Evolutionary conservation across 2,797 vertebrate species (phyloP).

Genomic region (Schizothorax lantsangensis): DNA sequence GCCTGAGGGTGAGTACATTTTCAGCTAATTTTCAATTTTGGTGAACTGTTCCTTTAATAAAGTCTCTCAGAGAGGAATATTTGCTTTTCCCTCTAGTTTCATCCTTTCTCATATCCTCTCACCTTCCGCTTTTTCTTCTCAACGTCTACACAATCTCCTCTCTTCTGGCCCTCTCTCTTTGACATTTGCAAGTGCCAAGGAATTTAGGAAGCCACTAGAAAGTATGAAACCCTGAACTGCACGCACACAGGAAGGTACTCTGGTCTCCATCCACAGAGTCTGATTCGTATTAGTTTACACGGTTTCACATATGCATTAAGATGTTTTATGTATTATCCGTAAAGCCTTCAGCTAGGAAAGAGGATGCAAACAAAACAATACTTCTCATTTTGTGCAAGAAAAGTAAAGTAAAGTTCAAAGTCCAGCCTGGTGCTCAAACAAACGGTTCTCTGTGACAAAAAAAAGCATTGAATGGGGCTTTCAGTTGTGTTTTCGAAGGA

Average conservation of each 20-base stretch:
- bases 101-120: conserved; percentile 42
- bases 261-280: background rate
- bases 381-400: conserved; percentile 9
- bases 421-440: background rate
- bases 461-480: conserved; percentile 43
- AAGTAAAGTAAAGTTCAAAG: background rate
- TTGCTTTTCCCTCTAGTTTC: conserved; percentile 28
- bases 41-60: background rate
- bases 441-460: background rate
- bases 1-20: background rate
- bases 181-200: conserved; percentile 55
- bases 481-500: conserved; percentile 28
- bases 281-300: background rate
- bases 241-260: conserved; percentile 11
- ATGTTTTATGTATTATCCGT: background rate
- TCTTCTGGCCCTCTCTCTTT: conserved; percentile 5
- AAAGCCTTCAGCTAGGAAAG: background rate
- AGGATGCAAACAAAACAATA: background rate
- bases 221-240: background rate
- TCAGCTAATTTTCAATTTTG: background rate
- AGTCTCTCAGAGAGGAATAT: conserved; percentile 41
- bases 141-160: conserved; percentile 11
- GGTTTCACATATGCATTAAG: background rate
- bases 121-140: conserved; percentile 28
- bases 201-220: conserved; percentile 22